Evolutionary conservation across 2,113 vertebrate genomes (phyloP), one percentile per base, ranked within the genome.

Genomic region (Orycteropus afer): DNA sequence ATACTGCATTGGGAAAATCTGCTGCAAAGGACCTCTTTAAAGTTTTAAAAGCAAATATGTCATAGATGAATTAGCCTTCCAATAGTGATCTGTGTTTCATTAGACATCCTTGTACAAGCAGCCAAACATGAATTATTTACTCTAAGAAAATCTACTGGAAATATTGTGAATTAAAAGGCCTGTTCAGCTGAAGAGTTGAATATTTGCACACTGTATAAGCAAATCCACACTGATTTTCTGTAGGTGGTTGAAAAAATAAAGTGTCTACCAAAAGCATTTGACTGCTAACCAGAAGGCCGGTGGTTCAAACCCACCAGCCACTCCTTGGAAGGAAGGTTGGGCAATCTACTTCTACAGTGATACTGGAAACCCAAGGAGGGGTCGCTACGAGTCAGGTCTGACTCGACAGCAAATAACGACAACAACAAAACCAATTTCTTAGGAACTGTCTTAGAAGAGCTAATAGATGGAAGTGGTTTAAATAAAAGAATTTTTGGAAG

Each of bases 141-240:
- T 74, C 61, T 91, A 89, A 73, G 42, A 93, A 91, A 93, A 61
- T 51, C 25, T 69, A 29, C 88, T 42, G 61, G 80, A 89, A 94
- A 95, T 84, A 86, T 61, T 88, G 10, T 92, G 90, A 95, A 87
- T 90, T 93, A 78, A 81, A 90, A 95, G 40, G 12, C 20, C 20
- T 22, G 3, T 80, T 91, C 65, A 77, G 47, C 47, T 80, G 78
- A 91, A 78, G 32, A 90, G 61, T 32, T 47, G 80, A 93, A 45
- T 90, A 93, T 93, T 86, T 92, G 79, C 51, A 96, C 89, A 86
- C 47, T 76, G 47, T 85, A 29, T 61, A 78, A 88, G 37, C 40
- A 94, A 92, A 94, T 34, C 71, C 76, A 90, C 80, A 76, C 63
- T 80, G 76, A 57, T 91, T 93, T 87, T 83, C 86, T 90, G 63